Conservation (phyloP, 1,140 invertebrate species). For the Drosophila obscura region DNA sequence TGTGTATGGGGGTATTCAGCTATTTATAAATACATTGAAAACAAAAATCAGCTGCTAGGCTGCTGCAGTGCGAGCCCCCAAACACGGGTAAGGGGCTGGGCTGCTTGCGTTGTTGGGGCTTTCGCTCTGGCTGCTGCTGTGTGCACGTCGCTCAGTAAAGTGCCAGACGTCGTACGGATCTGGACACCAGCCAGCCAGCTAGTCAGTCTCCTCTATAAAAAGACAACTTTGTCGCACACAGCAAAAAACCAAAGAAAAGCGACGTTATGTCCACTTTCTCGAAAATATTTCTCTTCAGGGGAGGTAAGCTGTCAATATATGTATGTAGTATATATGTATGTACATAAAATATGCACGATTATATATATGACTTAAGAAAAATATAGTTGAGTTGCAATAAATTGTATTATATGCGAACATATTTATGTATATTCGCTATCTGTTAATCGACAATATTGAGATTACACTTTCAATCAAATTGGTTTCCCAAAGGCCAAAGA, state of each 20-base stretch:
- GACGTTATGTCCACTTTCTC: slow-evolving; percentile 59
- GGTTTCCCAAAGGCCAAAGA: no score
- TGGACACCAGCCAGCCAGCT: slow-evolving; percentile 27
- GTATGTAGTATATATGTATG: neutral
- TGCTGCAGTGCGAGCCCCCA: slow-evolving; percentile 42
- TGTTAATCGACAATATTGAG: no score
- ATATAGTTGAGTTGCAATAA: no score
- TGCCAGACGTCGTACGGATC: slow-evolving; percentile 27
- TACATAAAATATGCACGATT: neutral
- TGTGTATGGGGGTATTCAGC: slow-evolving; percentile 15
- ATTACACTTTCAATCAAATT: no score
- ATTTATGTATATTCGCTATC: no score
- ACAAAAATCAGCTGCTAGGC: slow-evolving; percentile 56
- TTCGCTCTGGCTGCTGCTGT: slow-evolving; percentile 1
- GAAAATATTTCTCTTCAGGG: slow-evolving; percentile 48
- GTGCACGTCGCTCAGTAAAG: slow-evolving; percentile 18
- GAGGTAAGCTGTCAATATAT: slow-evolving; percentile 43
- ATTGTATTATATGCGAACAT: no score
- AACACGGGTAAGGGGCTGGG: slow-evolving; percentile 21
- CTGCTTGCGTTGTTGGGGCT: slow-evolving; percentile 7
- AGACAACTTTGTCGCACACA: slow-evolving; percentile 15
- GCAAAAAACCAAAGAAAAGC: slow-evolving; percentile 16
- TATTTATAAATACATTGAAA: slow-evolving; percentile 64
- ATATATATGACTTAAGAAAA: no score
- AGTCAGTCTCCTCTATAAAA: slow-evolving; percentile 25